Percentiles rank a stretch among this genome's conserved stretches.
phyloP scores from a whole-genome alignment of 1,140 invertebrate genomes.

The Leptinotarsa defecta region DNA sequence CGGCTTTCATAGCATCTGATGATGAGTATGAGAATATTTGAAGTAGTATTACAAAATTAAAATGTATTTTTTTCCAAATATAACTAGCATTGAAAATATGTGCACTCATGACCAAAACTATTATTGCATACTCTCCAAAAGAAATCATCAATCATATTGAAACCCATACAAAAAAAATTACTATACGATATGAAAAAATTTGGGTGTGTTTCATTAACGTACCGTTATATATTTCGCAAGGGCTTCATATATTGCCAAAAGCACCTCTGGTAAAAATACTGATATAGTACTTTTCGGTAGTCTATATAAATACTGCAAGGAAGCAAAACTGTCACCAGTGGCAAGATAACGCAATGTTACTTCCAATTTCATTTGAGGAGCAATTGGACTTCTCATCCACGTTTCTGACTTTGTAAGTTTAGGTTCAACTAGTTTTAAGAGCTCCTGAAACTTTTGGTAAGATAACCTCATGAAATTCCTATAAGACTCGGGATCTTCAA shows the following conservation, averaged over 20 bases:
- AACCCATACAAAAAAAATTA: too few species aligned
- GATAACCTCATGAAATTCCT: constrained; percentile 26
- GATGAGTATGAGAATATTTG: not conserved
- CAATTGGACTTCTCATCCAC: constrained; percentile 27
- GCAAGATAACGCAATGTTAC: constrained; percentile 28
- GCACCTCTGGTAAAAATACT: not conserved
- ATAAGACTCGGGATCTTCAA: constrained; percentile 26
- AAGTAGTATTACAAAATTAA: constrained; percentile 3
- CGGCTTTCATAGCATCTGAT: not conserved
- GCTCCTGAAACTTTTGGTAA: constrained; percentile 11
- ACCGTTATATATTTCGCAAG: too few species aligned
- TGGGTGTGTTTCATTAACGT: too few species aligned
- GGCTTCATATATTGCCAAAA: not conserved
- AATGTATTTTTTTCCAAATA: not conserved
- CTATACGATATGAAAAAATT: too few species aligned
- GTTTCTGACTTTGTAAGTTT: constrained; percentile 27
- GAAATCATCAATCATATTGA: too few species aligned
- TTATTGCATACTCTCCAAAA: too few species aligned
- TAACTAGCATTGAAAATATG: too few species aligned
- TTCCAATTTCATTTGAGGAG: constrained; percentile 22
- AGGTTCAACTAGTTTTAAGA: constrained; percentile 14
- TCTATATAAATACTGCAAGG: constrained; percentile 17
- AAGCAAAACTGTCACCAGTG: constrained; percentile 27
- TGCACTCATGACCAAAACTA: too few species aligned
- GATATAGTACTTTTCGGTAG: not conserved